Conservation (phyloP, 2,113 vertebrate species). For the Lucifuga dentata region DNA sequence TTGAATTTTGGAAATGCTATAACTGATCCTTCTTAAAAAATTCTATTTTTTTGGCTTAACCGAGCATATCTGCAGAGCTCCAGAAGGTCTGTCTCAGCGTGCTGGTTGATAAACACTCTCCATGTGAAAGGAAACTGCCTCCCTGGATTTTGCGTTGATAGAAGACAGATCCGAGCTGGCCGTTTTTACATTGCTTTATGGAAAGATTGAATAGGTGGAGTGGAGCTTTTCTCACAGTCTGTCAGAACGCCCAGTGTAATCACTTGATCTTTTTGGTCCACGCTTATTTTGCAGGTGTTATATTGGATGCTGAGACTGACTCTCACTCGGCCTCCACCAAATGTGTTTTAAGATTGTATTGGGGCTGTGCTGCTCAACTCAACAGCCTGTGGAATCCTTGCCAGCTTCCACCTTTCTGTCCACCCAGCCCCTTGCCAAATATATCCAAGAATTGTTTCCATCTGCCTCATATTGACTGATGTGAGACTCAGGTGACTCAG, state of each 20-base stretch:
- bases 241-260: conserved; percentile 59
- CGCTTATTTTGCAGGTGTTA: conserved; percentile 76
- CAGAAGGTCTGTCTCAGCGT: conserved; percentile 31
- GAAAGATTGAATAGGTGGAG: conserved; percentile 61
- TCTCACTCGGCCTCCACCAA: conserved; percentile 36
- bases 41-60: not conserved
- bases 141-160: conserved; percentile 44
- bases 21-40: not conserved
- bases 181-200: conserved; percentile 55
- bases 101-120: conserved; percentile 53
- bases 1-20: not conserved
- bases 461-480: conserved; percentile 46
- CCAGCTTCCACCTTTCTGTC: conserved; percentile 48
- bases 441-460: conserved; percentile 66
- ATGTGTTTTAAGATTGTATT: conserved; percentile 32
- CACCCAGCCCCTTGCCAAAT: conserved; percentile 46
- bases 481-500: conserved; percentile 60
- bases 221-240: conserved; percentile 43
- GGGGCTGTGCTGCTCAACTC: not conserved
- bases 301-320: conserved; percentile 58
- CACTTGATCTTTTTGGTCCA: conserved; percentile 68
- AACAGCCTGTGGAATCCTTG: conserved; percentile 18
- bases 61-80: conserved; percentile 28
- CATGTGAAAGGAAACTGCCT: conserved; percentile 47
- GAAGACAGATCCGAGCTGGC: conserved; percentile 60